A percentile compares a stretch with the other conserved stretches of the same genome.
Evolutionary conservation across 2,113 vertebrate genomes (phyloP).

Genomic region (Emydocephalus ijimae): DNA sequence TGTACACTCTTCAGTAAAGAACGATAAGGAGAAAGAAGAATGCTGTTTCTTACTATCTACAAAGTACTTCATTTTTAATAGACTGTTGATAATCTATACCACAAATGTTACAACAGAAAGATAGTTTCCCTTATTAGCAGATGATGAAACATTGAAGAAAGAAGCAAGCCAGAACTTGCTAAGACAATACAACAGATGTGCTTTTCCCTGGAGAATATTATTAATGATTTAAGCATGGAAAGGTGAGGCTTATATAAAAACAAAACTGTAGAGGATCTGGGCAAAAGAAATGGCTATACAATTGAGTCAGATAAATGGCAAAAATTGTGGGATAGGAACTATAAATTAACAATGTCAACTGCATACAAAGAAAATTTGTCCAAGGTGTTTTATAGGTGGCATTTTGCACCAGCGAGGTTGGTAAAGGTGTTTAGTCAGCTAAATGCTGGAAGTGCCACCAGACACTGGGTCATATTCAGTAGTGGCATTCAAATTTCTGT

Average conservation of each 20-base stretch:
- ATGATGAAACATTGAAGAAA: neutral
- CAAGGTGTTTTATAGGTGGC: too few relatives aligned
- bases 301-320: too few relatives aligned
- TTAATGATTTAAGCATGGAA: neutral
- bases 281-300: too few relatives aligned
- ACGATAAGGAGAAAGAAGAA: neutral
- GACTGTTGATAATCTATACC: neutral
- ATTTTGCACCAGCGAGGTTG: too few relatives aligned
- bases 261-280: neutral
- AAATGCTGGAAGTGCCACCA: too few relatives aligned
- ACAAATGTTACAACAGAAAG: slow-evolving; percentile 7
- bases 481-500: too few relatives aligned
- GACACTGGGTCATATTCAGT: too few relatives aligned
- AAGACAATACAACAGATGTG: neutral
- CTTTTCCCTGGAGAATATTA: neutral
- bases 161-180: neutral
- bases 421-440: too few relatives aligned
- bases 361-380: too few relatives aligned
- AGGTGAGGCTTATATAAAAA: neutral
- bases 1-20: neutral
- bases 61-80: slow-evolving; percentile 19
- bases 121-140: neutral
- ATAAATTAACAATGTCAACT: too few relatives aligned
- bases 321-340: too few relatives aligned
- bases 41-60: slow-evolving; percentile 5